Conservation (phyloP, 2,797 vertebrate genomes). For the Scleropages formosus region DNA sequence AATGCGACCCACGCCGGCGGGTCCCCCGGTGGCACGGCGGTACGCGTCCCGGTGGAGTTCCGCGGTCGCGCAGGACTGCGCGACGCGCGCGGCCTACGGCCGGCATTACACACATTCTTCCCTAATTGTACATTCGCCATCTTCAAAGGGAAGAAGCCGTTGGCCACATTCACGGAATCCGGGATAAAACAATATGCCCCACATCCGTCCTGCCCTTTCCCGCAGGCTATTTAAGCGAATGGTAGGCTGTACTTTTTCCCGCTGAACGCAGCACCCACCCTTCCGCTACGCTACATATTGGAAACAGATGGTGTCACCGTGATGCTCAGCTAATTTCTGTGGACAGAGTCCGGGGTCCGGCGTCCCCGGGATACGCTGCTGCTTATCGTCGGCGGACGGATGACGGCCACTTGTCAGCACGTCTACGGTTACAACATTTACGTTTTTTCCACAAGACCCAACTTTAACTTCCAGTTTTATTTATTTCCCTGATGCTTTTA, state of each 20-base stretch:
- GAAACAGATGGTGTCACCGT: constrained; percentile 53
- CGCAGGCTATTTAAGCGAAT: constrained; percentile 57
- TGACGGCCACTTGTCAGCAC: too few relatives aligned
- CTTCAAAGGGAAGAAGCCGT: constrained; percentile 51
- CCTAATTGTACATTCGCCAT: constrained; percentile 56
- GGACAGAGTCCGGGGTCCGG: constrained; percentile 29
- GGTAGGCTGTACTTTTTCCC: constrained; percentile 56
- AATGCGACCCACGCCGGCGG: too few relatives aligned
- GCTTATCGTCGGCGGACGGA: background rate
- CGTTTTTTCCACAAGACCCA: too few relatives aligned
- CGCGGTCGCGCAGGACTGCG: constrained; percentile 60
- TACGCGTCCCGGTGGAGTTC: constrained; percentile 39
- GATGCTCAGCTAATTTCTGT: constrained; percentile 46
- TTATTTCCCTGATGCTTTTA: too few relatives aligned
- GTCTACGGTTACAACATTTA: too few relatives aligned
- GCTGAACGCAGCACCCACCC: constrained; percentile 52
- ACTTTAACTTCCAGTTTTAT: too few relatives aligned
- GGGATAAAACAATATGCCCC: constrained; percentile 57
- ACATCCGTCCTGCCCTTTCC: constrained; percentile 56
- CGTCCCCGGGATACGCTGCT: constrained; percentile 69
- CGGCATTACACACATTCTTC: constrained; percentile 51
- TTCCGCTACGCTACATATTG: constrained; percentile 53
- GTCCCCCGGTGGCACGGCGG: background rate
- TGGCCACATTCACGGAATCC: constrained; percentile 55
- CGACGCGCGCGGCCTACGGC: constrained; percentile 47